phyloP scores from a whole-genome alignment of 2,797 vertebrate species.

The Tangara arthus region DNA sequence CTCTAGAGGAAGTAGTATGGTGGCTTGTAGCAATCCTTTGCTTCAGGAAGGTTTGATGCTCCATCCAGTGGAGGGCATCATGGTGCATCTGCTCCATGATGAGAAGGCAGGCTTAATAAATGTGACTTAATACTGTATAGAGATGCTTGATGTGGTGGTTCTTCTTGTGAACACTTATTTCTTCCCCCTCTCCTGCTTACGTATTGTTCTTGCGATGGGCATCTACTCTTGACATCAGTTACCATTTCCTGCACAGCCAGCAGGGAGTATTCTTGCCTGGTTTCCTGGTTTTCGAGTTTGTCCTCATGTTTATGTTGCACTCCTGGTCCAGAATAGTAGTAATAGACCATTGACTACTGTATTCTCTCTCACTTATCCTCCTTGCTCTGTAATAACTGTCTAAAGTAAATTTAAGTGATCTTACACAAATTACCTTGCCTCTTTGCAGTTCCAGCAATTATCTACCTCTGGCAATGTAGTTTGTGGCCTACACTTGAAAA shows the following conservation, averaged over 20 bases:
- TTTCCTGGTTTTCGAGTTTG: slow-evolving; percentile 60
- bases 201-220: slow-evolving; percentile 68
- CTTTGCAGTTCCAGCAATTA: slow-evolving; percentile 34
- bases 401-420: slow-evolving; percentile 39
- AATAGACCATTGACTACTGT: slow-evolving; percentile 13
- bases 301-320: slow-evolving; percentile 61
- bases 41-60: slow-evolving; percentile 3
- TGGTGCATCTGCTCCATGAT: not conserved
- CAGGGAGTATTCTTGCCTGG: slow-evolving; percentile 66
- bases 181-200: slow-evolving; percentile 67
- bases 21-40: not conserved
- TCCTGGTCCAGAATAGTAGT: slow-evolving; percentile 59
- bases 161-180: slow-evolving; percentile 72
- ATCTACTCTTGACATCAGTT: slow-evolving; percentile 66
- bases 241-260: slow-evolving; percentile 61
- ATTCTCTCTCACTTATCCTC: not conserved
- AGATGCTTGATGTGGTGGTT: slow-evolving; percentile 56
- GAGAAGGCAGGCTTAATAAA: slow-evolving; percentile 29
- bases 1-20: not conserved
- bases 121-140: slow-evolving; percentile 55
- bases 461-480: slow-evolving; percentile 3
- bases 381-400: slow-evolving; percentile 19
- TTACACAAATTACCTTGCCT: slow-evolving; percentile 13
- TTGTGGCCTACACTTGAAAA: slow-evolving; percentile 45
- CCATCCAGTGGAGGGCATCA: not conserved